These are phyloP conservation scores for Subacronicta megacephala DNA, from an alignment of 2,888 invertebrate genomes.

Conservation along the genomic window DNA sequence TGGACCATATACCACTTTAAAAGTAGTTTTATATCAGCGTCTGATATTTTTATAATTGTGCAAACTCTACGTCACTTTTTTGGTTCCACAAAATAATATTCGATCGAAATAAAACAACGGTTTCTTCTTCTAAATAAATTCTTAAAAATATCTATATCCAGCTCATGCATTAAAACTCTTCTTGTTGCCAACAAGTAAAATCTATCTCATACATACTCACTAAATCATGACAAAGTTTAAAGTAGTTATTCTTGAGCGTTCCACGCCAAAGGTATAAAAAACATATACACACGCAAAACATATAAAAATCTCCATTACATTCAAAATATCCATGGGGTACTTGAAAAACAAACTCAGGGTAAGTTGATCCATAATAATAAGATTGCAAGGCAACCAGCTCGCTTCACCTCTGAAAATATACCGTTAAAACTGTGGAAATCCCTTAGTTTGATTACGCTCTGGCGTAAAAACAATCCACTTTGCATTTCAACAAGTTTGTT, in stretches of 20 bases:
- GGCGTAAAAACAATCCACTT: conserved; percentile 80
- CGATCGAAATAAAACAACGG: too few species aligned
- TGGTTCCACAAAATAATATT: too few species aligned
- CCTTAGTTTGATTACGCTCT: conserved; percentile 75
- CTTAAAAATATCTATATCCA: too few species aligned
- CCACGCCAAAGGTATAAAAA: conserved; percentile 15
- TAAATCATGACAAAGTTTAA: conserved; percentile 50
- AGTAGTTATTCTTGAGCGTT: conserved; percentile 44
- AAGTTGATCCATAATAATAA: conserved; percentile 63
- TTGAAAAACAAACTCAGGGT: conserved; percentile 57
- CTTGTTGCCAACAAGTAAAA: conserved; percentile 11
- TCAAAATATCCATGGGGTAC: conserved; percentile 49
- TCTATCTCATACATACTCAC: conserved; percentile 5
- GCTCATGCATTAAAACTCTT: background rate
- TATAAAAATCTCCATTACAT: conserved; percentile 45
- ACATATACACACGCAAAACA: too few species aligned
- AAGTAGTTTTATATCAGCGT: too few species aligned
- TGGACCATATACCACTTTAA: too few species aligned
- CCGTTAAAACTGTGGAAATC: conserved; percentile 59
- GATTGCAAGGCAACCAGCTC: conserved; percentile 54
- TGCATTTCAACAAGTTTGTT: conserved; percentile 70
- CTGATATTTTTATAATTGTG: too few species aligned
- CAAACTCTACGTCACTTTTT: too few species aligned
- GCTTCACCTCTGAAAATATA: conserved; percentile 70
- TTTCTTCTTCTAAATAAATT: too few species aligned